These are phyloP conservation scores for Sprattus sprattus DNA, from an alignment of 2,113 vertebrate species.

Conservation along the genomic window DNA sequence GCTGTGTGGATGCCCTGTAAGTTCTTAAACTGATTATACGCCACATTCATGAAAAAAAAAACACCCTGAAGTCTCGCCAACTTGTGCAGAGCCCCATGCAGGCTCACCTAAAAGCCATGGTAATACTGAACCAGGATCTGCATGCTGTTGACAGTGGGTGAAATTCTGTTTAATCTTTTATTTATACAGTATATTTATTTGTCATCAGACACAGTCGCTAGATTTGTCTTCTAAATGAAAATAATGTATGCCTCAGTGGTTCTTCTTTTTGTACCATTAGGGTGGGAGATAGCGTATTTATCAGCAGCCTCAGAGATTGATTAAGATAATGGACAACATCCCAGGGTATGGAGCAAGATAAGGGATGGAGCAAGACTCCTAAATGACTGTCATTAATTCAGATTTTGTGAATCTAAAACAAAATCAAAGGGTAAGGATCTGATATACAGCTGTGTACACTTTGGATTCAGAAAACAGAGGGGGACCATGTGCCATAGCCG, in stretches of 20 bases:
- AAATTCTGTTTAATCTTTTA: conserved; percentile 21
- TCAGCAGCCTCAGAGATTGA: conserved; percentile 55
- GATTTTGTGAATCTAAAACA: conserved; percentile 22
- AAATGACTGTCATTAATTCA: conserved; percentile 42
- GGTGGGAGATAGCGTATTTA: conserved; percentile 54
- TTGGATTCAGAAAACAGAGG: neutral
- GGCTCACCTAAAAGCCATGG: neutral
- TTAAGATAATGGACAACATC: conserved; percentile 65
- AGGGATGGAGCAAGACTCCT: conserved; percentile 20
- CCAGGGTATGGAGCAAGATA: conserved; percentile 32
- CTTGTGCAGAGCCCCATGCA: neutral
- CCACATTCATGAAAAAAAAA: neutral
- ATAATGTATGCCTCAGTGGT: conserved; percentile 31
- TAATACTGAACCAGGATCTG: neutral
- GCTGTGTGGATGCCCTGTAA: neutral
- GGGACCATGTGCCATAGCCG: neutral
- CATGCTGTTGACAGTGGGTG: neutral
- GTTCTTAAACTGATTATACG: neutral
- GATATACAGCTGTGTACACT: neutral
- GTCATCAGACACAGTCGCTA: neutral
- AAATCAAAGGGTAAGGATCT: neutral
- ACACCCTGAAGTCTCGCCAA: neutral
- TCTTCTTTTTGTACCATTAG: conserved; percentile 52
- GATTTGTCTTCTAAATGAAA: conserved; percentile 33
- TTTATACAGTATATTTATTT: conserved; percentile 20